Percentiles rank a stretch among this genome's conserved stretches.
Evolutionary conservation across 2,888 invertebrate genomes (phyloP).

Genomic region (Strigamia transsilvanica): DNA sequence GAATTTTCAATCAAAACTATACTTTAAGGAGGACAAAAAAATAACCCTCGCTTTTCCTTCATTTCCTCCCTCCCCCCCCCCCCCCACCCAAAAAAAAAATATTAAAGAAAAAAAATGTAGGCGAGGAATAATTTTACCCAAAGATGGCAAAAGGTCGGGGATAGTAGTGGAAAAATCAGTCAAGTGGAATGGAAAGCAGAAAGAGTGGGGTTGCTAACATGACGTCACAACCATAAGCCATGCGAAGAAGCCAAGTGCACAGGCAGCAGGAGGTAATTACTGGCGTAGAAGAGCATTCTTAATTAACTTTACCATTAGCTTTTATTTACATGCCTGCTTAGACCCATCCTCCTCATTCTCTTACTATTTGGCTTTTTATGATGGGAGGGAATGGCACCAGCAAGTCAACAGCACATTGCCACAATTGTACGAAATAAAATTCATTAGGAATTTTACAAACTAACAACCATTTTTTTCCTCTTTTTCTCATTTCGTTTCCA

Average conservation of each 20-base stretch:
- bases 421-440: conserved; percentile 47
- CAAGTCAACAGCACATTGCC: conserved; percentile 43
- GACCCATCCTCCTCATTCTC: conserved; percentile 34
- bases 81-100: not conserved
- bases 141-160: conserved; percentile 40
- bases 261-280: conserved; percentile 48
- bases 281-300: conserved; percentile 49
- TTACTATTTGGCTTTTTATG: conserved; percentile 43
- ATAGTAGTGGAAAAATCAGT: conserved; percentile 34
- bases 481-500: not conserved
- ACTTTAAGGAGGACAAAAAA: too few relatives aligned
- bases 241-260: conserved; percentile 44
- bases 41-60: too few relatives aligned
- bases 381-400: conserved; percentile 28
- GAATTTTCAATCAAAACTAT: not conserved
- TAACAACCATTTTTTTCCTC: not conserved
- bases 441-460: conserved; percentile 25
- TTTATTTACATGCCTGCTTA: conserved; percentile 47
- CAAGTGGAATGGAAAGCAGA: conserved; percentile 41
- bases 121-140: conserved; percentile 28
- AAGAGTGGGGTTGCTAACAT: conserved; percentile 4
- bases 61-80: too few relatives aligned
- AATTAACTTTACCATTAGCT: conserved; percentile 49
- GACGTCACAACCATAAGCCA: conserved; percentile 45
- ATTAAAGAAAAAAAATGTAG: not conserved